Conservation (phyloP, 2,113 vertebrate genomes). For the Spermophilus dauricus region DNA sequence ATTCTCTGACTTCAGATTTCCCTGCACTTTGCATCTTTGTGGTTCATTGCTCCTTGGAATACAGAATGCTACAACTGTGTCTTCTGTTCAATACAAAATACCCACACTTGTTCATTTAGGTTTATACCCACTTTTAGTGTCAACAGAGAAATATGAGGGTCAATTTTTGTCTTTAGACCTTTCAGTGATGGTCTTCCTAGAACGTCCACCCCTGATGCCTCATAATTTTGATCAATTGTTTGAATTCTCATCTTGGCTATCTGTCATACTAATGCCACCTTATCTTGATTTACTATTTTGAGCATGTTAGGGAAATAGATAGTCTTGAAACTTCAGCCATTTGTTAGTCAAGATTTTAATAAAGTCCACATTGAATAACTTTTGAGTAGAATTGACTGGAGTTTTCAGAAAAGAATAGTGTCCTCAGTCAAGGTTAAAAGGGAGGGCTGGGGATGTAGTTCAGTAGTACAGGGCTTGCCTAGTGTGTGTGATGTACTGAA, state of each 20-base stretch:
- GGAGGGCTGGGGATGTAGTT: not conserved
- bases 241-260: not conserved
- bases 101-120: not conserved
- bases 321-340: not conserved
- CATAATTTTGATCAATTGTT: slow-evolving; percentile 1
- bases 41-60: not conserved
- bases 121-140: not conserved
- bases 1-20: not conserved
- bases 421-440: not conserved
- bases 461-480: not conserved
- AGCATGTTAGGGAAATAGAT: not conserved
- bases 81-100: not conserved
- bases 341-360: not conserved
- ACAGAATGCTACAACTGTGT: not conserved
- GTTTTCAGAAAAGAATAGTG: slow-evolving; percentile 5
- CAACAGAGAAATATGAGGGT: not conserved
- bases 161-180: not conserved
- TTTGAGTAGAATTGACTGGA: slow-evolving; percentile 34
- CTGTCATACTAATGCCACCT: not conserved
- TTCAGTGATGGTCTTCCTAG: slow-evolving; percentile 50
- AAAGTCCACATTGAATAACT: not conserved
- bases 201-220: not conserved
- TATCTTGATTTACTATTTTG: not conserved
- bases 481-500: not conserved
- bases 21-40: not conserved